These are phyloP conservation scores for Petromus typicus DNA, from an alignment of 2,113 vertebrate species.

Conservation along the genomic window DNA sequence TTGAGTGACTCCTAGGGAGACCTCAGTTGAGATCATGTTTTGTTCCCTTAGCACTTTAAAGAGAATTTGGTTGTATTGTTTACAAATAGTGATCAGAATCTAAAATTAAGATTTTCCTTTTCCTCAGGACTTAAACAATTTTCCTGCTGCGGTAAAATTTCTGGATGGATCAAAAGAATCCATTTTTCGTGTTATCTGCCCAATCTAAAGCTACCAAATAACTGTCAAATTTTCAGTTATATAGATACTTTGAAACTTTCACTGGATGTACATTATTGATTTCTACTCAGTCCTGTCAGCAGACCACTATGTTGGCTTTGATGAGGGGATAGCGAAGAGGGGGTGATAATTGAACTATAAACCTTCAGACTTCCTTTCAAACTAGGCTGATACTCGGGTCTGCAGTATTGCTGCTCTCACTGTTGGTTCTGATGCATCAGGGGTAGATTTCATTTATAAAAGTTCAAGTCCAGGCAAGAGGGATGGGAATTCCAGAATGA, in stretches of 20 bases:
- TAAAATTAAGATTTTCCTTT: conserved; percentile 51
- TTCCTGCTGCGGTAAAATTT: not conserved
- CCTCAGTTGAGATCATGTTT: not conserved
- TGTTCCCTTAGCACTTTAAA: not conserved
- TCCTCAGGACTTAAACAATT: conserved; percentile 23
- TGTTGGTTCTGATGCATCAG: conserved; percentile 63
- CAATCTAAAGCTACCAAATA: not conserved
- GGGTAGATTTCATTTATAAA: conserved; percentile 68
- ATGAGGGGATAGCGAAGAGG: not conserved
- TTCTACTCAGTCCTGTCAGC: not conserved
- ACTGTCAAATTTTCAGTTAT: not conserved
- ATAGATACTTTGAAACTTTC: not conserved
- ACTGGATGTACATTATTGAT: not conserved
- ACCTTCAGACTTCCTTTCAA: not conserved
- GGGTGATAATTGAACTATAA: not conserved
- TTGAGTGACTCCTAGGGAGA: not conserved
- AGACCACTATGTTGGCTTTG: not conserved
- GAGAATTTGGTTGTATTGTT: not conserved
- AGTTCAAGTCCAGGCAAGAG: conserved; percentile 76
- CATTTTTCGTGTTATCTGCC: not conserved
- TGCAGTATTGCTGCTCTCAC: conserved; percentile 31
- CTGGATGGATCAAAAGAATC: not conserved
- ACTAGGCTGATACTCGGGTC: not conserved
- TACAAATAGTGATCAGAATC: not conserved
- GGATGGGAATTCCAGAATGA: conserved; percentile 82